These are phyloP conservation scores for Threskiornis aethiopicus DNA, from an alignment of 2,797 vertebrate genomes.

Conservation along the genomic window DNA sequence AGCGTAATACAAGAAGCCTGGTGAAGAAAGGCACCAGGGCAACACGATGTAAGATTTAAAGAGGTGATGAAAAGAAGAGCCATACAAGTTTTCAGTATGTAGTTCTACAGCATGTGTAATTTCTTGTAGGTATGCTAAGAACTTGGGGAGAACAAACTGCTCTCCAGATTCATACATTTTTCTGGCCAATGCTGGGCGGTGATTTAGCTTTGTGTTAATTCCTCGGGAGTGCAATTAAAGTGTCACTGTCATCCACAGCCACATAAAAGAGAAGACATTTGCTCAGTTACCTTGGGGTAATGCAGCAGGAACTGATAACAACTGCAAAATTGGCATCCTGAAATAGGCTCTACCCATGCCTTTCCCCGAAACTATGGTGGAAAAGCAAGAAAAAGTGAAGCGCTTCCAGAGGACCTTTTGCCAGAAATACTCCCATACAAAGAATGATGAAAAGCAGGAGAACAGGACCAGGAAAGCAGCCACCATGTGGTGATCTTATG, in stretches of 20 bases:
- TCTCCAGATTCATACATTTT: not conserved
- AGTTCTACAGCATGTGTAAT: not conserved
- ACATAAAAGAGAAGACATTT: not conserved
- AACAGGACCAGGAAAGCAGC: not conserved
- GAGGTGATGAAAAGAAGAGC: not conserved
- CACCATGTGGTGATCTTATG: rapidly evolving
- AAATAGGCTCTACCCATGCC: not conserved
- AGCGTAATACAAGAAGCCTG: not conserved
- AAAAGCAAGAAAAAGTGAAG: not conserved
- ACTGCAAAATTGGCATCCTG: not conserved
- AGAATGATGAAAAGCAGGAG: not conserved
- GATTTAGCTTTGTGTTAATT: not conserved
- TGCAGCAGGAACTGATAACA: not conserved
- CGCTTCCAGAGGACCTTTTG: not conserved
- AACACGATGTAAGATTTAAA: not conserved
- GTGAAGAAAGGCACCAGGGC: too few relatives aligned
- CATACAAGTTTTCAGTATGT: not conserved
- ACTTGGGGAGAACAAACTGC: not conserved
- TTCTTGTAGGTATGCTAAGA: not conserved
- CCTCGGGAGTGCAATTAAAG: not conserved
- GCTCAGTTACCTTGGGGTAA: not conserved
- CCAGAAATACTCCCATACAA: not conserved
- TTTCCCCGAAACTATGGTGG: not conserved
- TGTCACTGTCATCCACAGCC: not conserved
- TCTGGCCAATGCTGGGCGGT: not conserved